Base-by-base conservation (phyloP, 37 sponge, comb jelly and placozoan genomes). In the Corticium candelabrum region DNA sequence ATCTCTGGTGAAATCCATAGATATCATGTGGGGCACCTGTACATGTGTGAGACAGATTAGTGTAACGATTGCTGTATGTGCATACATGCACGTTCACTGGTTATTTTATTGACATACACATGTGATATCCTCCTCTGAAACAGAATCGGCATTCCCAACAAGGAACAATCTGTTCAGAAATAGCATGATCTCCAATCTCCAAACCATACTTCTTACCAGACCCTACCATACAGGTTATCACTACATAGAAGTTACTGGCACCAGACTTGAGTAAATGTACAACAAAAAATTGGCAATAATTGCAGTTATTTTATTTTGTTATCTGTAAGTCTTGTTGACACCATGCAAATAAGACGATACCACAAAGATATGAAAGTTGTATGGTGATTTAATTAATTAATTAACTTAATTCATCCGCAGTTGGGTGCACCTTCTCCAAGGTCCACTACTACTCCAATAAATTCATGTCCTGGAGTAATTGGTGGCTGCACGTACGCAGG, bases 381-480 rank as follows among this genome's bases (percentile, higher is more conserved):
- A n/a, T n/a, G n/a, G n/a, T n/a, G n/a, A n/a, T n/a, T n/a, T n/a
- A n/a, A n/a, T n/a, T n/a, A n/a, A n/a, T n/a, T n/a, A n/a, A n/a
- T n/a, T n/a, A n/a, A n/a, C n/a, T n/a, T n/a, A n/a, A n/a, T n/a
- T n/a, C n/a, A n/a, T n/a, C n/a, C n/a, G n/a, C n/a, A n/a, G n/a
- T n/a, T n/a, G n/a, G n/a, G n/a, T n/a, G n/a, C 40, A 87, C 88
- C 88, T 83, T 78, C 57, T 41, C 84, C 88, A 2, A 87, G 43
- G n/a, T 83, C 80, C 35, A 87, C 82, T 30, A 87, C 88, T 76
- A 84, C 82, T 35, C 88, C 88, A 7, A 87, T 40, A 74, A 87
- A 87, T 37, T 87, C 88, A 77, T 87, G 88, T 29, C 88, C 88
- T 0, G 84, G 88, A 38, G 84, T 87, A n/a, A 87, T 80, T 2